Evolutionary conservation across 2,113 vertebrate species (phyloP).

Genomic region (Grallaria varia): DNA sequence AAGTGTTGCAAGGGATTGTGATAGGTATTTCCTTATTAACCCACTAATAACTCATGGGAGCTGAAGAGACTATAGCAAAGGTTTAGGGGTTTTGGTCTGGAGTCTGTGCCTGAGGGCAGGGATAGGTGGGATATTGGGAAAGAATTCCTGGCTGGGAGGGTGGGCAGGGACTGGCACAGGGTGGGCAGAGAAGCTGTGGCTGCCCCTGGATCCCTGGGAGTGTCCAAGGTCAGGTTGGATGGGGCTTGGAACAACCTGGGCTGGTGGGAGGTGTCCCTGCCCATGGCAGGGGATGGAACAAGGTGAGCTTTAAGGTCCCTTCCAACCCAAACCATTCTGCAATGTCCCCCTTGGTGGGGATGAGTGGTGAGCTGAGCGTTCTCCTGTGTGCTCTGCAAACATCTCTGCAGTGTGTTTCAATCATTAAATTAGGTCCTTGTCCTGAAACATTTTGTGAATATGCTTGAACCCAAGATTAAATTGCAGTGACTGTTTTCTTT

Average conservation of each 20-base stretch:
- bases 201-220: background rate
- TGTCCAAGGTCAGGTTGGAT: accelerated
- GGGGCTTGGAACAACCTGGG: background rate
- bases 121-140: accelerated
- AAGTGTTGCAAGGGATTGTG: background rate
- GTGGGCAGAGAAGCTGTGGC: background rate
- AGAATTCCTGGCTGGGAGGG: accelerated
- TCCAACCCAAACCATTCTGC: too few relatives aligned
- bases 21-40: background rate
- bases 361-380: background rate
- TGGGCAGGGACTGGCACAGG: background rate
- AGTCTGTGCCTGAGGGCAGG: background rate
- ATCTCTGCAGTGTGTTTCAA: background rate
- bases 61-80: background rate
- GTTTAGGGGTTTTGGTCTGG: background rate
- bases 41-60: background rate
- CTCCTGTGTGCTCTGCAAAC: background rate
- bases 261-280: accelerated
- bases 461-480: background rate
- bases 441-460: background rate
- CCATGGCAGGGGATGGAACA: accelerated
- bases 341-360: accelerated
- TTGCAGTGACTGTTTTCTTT: accelerated
- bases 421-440: background rate
- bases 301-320: accelerated